These are phyloP conservation scores for Drosophila auraria DNA, from an alignment of 1,140 invertebrate species.

Conservation along the genomic window DNA sequence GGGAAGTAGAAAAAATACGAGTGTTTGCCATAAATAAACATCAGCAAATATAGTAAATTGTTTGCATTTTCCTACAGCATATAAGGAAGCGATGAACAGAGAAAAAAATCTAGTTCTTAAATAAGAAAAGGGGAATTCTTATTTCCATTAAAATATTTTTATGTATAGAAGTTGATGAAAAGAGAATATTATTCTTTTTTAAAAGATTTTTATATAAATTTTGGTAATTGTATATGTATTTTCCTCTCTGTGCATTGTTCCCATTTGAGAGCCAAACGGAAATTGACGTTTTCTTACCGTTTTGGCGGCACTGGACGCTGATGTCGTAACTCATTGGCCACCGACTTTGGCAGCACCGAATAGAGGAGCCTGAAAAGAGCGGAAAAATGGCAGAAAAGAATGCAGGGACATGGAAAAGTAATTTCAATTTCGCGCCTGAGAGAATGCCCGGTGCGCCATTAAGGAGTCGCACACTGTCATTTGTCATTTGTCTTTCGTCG, in stretches of 20 bases:
- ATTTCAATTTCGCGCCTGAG: conserved; percentile 81
- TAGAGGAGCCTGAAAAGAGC: conserved; percentile 91
- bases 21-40: conserved; percentile 64
- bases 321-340: conserved; percentile 96
- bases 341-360: conserved; percentile 96
- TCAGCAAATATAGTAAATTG: conserved; percentile 61
- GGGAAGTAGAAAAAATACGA: conserved; percentile 28
- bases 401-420: conserved; percentile 65
- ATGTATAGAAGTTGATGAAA: not conserved
- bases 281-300: conserved; percentile 74
- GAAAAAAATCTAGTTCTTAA: not conserved
- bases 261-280: conserved; percentile 1
- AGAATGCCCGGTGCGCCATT: conserved; percentile 57
- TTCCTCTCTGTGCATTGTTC: conserved; percentile 21
- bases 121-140: not conserved
- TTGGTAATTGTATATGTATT: not conserved
- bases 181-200: too few relatives aligned
- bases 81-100: not conserved
- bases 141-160: not conserved
- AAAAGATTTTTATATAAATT: not conserved
- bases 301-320: conserved; percentile 94
- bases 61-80: conserved; percentile 23
- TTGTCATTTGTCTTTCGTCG: conserved; percentile 93
- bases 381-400: conserved; percentile 22
- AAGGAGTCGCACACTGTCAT: conserved; percentile 57